Conservation (phyloP, 2,888 invertebrate genomes). For the Tanaodytes sp. region DNA sequence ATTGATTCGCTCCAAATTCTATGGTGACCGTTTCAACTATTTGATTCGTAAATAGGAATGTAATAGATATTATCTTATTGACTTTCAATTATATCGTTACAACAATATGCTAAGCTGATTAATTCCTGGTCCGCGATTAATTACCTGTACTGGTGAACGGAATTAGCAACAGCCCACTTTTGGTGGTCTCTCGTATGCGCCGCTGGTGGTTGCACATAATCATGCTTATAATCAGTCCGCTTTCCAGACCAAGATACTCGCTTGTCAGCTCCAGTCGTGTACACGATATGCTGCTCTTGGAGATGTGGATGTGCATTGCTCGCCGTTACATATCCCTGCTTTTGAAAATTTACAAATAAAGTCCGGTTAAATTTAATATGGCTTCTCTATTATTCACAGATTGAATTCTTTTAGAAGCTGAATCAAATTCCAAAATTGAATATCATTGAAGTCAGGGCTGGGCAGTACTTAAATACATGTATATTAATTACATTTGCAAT, state of each 20-base stretch:
- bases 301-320: constrained; percentile 72
- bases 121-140: too few relatives aligned
- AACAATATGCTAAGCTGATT: background rate
- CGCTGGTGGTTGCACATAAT: constrained; percentile 77
- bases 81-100: background rate
- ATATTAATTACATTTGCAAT: too few relatives aligned
- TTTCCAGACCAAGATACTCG: constrained; percentile 76
- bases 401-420: too few relatives aligned
- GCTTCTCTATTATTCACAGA: too few relatives aligned
- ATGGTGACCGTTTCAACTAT: background rate
- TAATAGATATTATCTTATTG: background rate
- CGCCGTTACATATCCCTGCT: constrained; percentile 72
- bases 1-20: too few relatives aligned
- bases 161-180: constrained; percentile 76
- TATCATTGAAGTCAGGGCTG: too few relatives aligned
- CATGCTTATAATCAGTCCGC: constrained; percentile 74
- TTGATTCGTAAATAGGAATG: background rate
- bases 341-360: too few relatives aligned
- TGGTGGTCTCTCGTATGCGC: constrained; percentile 76
- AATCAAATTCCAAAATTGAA: too few relatives aligned
- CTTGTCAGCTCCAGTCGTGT: constrained; percentile 75
- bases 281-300: constrained; percentile 74
- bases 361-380: too few relatives aligned
- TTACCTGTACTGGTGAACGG: constrained; percentile 73
- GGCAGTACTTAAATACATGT: too few relatives aligned